Conservation (phyloP, 2,797 vertebrate genomes). For the Myotis findleyi region DNA sequence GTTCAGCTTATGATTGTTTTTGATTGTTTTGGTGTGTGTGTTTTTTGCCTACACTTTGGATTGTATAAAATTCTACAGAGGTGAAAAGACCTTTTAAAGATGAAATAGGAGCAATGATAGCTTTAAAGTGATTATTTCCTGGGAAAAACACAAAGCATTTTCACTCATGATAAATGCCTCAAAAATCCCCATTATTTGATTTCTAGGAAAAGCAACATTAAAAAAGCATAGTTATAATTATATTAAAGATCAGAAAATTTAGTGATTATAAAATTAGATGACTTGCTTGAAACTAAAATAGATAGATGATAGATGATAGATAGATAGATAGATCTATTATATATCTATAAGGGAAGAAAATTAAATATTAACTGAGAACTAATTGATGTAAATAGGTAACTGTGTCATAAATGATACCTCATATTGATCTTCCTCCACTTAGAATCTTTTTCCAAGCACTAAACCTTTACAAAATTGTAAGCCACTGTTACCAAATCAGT, state of each 20-base stretch:
- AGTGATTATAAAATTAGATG: not conserved
- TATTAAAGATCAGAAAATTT: constrained; percentile 13
- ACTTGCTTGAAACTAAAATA: not conserved
- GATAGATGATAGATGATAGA: too few relatives aligned
- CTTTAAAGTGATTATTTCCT: constrained; percentile 29
- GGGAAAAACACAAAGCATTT: constrained; percentile 46
- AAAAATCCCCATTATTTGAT: constrained; percentile 19
- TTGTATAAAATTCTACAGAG: constrained; percentile 54
- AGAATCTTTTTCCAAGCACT: not conserved
- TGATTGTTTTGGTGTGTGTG: too few relatives aligned
- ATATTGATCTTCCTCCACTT: not conserved
- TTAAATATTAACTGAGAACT: not conserved
- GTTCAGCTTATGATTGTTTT: constrained; percentile 44
- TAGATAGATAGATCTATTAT: too few relatives aligned
- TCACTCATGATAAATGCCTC: not conserved
- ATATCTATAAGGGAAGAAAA: not conserved
- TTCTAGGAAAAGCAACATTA: not conserved
- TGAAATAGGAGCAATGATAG: not conserved
- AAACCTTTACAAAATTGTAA: not conserved
- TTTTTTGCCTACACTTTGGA: constrained; percentile 51
- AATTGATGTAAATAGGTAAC: not conserved
- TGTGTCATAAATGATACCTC: not conserved
- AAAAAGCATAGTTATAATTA: constrained; percentile 3
- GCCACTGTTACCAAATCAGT: not conserved
- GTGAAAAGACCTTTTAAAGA: constrained; percentile 55